Evolutionary conservation across 2,797 vertebrate genomes (phyloP).

Genomic region (Pelochelys cantorii): DNA sequence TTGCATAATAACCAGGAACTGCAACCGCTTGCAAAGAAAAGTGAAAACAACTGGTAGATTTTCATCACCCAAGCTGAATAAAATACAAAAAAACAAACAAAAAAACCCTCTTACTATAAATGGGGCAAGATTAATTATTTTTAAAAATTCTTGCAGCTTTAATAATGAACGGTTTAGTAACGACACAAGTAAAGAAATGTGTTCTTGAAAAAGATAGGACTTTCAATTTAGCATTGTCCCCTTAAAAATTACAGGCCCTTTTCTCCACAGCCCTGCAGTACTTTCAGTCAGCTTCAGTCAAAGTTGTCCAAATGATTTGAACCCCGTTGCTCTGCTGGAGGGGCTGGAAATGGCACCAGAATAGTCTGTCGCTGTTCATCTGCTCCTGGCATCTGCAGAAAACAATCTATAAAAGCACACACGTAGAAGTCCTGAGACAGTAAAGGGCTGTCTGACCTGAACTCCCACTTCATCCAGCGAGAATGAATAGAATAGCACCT

Average conservation of each 20-base stretch:
- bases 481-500: background rate
- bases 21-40: background rate
- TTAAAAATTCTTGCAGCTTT: background rate
- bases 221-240: background rate
- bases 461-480: background rate
- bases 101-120: background rate
- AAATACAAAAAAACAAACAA: background rate
- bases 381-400: background rate
- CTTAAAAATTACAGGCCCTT: background rate
- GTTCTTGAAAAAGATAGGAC: accelerated
- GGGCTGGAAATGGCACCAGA: background rate
- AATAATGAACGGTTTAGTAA: background rate
- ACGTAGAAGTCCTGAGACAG: constrained; percentile 4
- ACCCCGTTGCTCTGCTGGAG: background rate
- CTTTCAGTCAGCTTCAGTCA: background rate
- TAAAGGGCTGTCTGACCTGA: background rate
- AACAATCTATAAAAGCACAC: background rate
- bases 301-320: background rate
- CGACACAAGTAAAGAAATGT: background rate
- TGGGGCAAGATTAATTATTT: background rate
- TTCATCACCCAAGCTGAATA: background rate
- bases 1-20: background rate
- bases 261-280: background rate
- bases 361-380: background rate
- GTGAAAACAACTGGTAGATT: background rate